Evolutionary conservation across 2,797 vertebrate species (phyloP).

Genomic region (Eupleurogrammus muticus): DNA sequence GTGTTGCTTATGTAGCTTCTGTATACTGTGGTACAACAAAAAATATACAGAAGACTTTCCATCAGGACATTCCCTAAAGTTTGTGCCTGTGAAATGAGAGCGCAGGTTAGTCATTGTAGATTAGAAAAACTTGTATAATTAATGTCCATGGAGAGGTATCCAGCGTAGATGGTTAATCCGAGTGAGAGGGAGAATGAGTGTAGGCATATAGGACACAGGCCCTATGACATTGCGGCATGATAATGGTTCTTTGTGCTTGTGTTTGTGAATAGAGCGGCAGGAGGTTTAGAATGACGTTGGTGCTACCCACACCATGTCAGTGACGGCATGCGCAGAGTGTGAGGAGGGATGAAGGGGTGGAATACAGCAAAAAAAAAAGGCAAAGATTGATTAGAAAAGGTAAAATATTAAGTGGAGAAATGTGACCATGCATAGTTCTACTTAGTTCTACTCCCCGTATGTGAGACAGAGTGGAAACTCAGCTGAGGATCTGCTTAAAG

Average conservation of each 20-base stretch:
- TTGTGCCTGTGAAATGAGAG: not conserved
- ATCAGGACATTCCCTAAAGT: not conserved
- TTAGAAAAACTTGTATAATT: constrained; percentile 8
- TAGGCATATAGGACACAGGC: constrained; percentile 44
- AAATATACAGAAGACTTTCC: not conserved
- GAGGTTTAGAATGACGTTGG: constrained; percentile 73
- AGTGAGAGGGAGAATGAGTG: constrained; percentile 30
- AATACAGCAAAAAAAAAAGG: constrained; percentile 17
- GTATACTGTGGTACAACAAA: not conserved
- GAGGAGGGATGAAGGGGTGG: constrained; percentile 20
- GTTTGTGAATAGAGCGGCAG: constrained; percentile 67
- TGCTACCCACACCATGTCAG: constrained; percentile 68
- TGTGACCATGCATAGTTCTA: not conserved
- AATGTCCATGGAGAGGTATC: constrained; percentile 16
- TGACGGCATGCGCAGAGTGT: constrained; percentile 40
- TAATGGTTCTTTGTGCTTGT: constrained; percentile 70
- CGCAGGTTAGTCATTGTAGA: constrained; percentile 15
- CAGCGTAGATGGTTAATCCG: constrained; percentile 52
- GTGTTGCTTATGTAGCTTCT: not conserved
- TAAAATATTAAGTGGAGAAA: not conserved
- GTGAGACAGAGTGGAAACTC: not conserved
- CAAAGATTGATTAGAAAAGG: constrained; percentile 23
- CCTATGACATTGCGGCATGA: constrained; percentile 40
- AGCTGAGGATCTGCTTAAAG: not conserved
- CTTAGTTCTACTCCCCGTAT: not conserved